Evolutionary conservation across 2,113 vertebrate genomes (phyloP), one percentile per base, ranked within the genome.

Genomic region (Pedetes capensis): DNA sequence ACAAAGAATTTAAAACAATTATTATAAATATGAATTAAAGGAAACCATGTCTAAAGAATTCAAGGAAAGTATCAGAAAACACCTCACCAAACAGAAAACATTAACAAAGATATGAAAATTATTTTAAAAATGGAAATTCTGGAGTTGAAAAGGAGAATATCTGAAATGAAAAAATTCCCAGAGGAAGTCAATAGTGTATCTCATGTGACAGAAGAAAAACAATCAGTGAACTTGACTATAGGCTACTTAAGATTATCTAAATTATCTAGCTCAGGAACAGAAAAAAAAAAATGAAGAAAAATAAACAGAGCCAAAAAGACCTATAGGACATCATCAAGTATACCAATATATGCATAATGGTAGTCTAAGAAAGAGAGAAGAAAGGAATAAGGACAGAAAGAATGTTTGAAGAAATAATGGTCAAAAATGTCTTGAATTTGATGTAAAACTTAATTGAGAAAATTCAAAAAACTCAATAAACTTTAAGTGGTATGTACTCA

Each of bases 271-370:
- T 75, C 32, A 81, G 27, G 72, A 92, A 22, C 55, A 72, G 71
- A 61, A 87, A 81, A 93, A 81, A 93, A 96, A 84, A 66, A 81
- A 85, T 27, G 23, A 86, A 55, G 25, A 87, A 79, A 86, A 87
- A 20, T 69, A 17, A 84, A 47, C 17, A 74, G 39, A 69, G 49
- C 27, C 44, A 72, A 63, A 34, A 37, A 88, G 37, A 51, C 49
- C 34, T 80, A 32, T 37, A 23, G 66, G 37, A 72, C 37, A 51
- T 29, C 79, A 57, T 12, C 72, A 79, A 87, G 27, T 9, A 23
- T n/a, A 44, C 11, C 39, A 51, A 49, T 18, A 82, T 51, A 59
- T 18, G 34, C 47, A 47, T n/a, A 66, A 53, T 57, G 12, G 37
- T 47, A 78, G 8, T 20, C 22, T 17, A 39, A 81, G 42, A 27